Conservation (phyloP, 1,140 invertebrate genomes). For the Zelostemma sp. region DNA sequence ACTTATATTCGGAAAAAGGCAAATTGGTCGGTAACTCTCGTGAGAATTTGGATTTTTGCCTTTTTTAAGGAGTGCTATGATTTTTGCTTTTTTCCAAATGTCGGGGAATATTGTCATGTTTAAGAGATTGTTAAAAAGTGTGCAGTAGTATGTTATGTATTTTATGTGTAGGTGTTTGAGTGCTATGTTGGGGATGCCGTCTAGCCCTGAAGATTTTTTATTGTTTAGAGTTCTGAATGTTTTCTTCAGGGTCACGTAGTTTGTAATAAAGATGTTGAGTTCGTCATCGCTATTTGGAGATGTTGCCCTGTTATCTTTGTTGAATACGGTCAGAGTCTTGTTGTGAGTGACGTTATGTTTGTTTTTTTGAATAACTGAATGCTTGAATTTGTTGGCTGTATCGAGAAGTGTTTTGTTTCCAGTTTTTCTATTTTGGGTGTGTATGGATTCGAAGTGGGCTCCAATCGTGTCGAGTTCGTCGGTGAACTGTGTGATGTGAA, state of each 20-base stretch:
- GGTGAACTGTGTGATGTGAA: conserved; percentile 5
- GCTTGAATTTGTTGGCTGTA: too few relatives aligned
- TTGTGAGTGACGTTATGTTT: too few relatives aligned
- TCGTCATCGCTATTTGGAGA: background rate
- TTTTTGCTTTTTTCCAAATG: conserved; percentile 22
- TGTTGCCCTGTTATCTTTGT: too few relatives aligned
- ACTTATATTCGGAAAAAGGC: conserved; percentile 14
- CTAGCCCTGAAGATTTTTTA: conserved; percentile 21
- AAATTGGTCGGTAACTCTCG: conserved; percentile 25
- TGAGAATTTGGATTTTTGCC: background rate
- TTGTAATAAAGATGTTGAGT: background rate
- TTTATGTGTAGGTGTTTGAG: conserved; percentile 7
- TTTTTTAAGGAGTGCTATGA: conserved; percentile 23
- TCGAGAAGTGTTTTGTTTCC: too few relatives aligned
- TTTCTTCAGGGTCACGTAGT: background rate
- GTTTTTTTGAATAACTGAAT: too few relatives aligned
- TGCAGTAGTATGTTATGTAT: conserved; percentile 10
- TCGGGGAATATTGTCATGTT: conserved; percentile 13
- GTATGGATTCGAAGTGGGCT: background rate
- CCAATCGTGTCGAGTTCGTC: background rate
- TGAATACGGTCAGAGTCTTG: too few relatives aligned
- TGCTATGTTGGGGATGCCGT: conserved; percentile 10
- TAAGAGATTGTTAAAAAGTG: conserved; percentile 24
- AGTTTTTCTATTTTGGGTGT: background rate
- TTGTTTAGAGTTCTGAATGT: conserved; percentile 8